Evolutionary conservation across 2,888 invertebrate genomes (phyloP).

Genomic region (Cybosia mesomella): DNA sequence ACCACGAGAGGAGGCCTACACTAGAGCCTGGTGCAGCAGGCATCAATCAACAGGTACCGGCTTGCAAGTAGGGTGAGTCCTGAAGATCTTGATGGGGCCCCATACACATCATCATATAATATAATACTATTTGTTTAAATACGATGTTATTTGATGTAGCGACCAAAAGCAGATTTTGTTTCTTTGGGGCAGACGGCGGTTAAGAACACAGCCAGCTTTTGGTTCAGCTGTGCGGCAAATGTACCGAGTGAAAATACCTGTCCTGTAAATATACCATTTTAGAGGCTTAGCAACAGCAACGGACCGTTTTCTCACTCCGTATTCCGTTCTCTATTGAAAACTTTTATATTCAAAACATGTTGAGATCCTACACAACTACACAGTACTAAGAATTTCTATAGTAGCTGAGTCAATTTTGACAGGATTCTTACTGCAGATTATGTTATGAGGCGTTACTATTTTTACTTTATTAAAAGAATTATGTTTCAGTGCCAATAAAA

Average conservation of each 20-base stretch:
- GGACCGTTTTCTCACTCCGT: neutral
- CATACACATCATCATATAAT: no score
- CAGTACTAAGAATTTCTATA: neutral
- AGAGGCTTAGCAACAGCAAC: neutral
- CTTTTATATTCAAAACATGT: neutral
- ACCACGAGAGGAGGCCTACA: no score
- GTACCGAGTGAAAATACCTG: neutral
- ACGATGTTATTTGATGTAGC: neutral
- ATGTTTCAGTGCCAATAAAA: no score
- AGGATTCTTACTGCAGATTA: no score
- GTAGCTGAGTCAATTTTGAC: neutral
- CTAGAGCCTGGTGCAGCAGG: no score
- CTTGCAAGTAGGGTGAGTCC: no score
- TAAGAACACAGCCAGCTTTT: neutral
- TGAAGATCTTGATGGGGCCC: no score
- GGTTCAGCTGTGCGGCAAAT: neutral
- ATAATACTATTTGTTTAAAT: no score
- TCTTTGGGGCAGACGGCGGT: neutral
- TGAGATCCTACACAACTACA: neutral
- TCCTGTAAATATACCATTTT: neutral
- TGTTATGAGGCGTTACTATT: no score
- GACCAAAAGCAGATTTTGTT: neutral
- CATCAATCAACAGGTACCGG: no score
- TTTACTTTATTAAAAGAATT: no score
- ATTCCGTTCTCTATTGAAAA: neutral